Conservation (phyloP, 2,113 vertebrate genomes). For the Taurulus bubalis region DNA sequence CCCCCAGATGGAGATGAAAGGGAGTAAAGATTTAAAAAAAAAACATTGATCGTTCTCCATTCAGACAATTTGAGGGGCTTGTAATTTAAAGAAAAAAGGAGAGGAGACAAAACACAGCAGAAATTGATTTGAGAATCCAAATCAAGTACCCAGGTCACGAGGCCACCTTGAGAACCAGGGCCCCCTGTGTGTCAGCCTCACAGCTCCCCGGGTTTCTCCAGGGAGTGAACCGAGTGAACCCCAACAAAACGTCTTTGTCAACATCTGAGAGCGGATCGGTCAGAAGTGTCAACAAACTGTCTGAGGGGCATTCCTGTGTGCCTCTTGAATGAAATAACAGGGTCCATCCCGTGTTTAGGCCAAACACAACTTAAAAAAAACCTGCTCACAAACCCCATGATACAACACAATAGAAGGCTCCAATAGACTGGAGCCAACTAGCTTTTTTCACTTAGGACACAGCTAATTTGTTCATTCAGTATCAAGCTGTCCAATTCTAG, state of each 20-base stretch:
- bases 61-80: constrained; percentile 73
- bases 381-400: constrained; percentile 19
- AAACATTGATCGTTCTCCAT: constrained; percentile 73
- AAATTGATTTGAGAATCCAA: constrained; percentile 75
- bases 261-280: constrained; percentile 73
- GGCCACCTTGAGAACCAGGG: constrained; percentile 56
- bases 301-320: constrained; percentile 74
- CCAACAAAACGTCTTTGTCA: constrained; percentile 82
- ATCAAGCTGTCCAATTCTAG: constrained; percentile 13
- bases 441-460: constrained; percentile 49
- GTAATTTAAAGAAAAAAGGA: constrained; percentile 70
- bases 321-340: constrained; percentile 68
- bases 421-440: constrained; percentile 33
- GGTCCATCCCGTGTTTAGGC: constrained; percentile 46
- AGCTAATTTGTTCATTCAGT: constrained; percentile 67
- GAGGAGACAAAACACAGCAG: constrained; percentile 46
- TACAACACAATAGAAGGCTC: constrained; percentile 44
- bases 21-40: constrained; percentile 26
- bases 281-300: constrained; percentile 78
- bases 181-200: constrained; percentile 71
- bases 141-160: constrained; percentile 80
- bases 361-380: constrained; percentile 38
- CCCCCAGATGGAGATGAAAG: constrained; percentile 84
- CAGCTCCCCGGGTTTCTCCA: constrained; percentile 58
- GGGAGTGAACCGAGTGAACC: constrained; percentile 77